Conservation (phyloP, 1,140 invertebrate species). For the Drosophila novamexicana region DNA sequence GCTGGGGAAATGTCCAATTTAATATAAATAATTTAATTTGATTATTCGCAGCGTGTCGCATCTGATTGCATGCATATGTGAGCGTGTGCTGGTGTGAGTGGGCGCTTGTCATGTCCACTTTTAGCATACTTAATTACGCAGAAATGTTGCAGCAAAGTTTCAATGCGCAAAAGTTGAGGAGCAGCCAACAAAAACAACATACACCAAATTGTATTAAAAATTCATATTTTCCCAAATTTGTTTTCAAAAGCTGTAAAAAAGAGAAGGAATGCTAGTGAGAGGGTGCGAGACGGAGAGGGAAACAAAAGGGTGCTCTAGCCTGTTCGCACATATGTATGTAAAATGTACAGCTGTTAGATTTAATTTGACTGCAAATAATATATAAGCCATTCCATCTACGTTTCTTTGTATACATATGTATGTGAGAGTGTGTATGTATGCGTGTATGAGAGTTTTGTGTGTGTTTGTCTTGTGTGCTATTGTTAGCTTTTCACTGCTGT, state of each 20-base stretch:
- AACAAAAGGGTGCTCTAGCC: not conserved
- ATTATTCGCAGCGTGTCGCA: slow-evolving; percentile 52
- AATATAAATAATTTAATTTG: slow-evolving; percentile 71
- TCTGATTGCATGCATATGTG: slow-evolving; percentile 36
- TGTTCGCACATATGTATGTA: slow-evolving; percentile 69
- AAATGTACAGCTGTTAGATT: slow-evolving; percentile 77
- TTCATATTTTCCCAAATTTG: slow-evolving; percentile 80
- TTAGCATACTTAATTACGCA: slow-evolving; percentile 73
- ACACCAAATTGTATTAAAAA: slow-evolving; percentile 73
- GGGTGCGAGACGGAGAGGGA: not conserved
- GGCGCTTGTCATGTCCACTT: slow-evolving; percentile 21
- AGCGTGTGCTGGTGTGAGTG: not conserved
- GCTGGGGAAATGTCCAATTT: slow-evolving; percentile 34
- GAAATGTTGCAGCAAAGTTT: slow-evolving; percentile 63
- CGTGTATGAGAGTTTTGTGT: slow-evolving; percentile 16
- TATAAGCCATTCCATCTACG: slow-evolving; percentile 50
- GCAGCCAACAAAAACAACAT: slow-evolving; percentile 42
- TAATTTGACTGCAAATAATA: slow-evolving; percentile 82
- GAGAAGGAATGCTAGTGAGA: not conserved
- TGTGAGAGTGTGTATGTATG: slow-evolving; percentile 16
- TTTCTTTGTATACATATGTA: not conserved
- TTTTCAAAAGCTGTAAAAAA: slow-evolving; percentile 38
- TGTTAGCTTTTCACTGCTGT: slow-evolving; percentile 55
- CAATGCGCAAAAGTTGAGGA: slow-evolving; percentile 53
- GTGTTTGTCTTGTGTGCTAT: slow-evolving; percentile 65